These are phyloP conservation scores for Tuberolachnus salignus DNA, from an alignment of 2,888 invertebrate species.

Conservation along the genomic window DNA sequence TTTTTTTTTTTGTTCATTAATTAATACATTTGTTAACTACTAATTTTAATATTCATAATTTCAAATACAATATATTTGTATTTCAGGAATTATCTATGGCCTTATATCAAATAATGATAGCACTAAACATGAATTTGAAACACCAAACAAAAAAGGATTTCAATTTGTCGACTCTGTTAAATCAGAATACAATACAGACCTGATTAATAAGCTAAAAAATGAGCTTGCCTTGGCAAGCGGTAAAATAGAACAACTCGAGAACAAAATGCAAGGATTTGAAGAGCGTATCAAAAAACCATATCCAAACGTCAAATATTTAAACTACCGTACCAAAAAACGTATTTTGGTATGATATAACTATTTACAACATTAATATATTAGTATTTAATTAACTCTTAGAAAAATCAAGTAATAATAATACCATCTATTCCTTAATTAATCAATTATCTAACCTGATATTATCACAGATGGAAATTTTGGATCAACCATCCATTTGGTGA, in stretches of 20 bases:
- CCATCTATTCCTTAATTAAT: no score
- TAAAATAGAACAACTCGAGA: conserved; percentile 73
- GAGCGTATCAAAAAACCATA: conserved; percentile 75
- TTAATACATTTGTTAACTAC: background rate
- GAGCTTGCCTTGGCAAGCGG: conserved; percentile 69
- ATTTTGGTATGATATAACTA: conserved; percentile 74
- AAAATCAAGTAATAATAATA: no score
- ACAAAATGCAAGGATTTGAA: conserved; percentile 75
- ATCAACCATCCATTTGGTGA: no score
- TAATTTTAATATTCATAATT: background rate
- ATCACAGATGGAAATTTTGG: no score
- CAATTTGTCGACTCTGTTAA: background rate
- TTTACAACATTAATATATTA: background rate
- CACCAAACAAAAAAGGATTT: conserved; percentile 1
- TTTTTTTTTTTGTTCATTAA: background rate
- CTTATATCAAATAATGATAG: conserved; percentile 10
- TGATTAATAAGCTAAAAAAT: conserved; percentile 32
- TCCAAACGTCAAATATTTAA: conserved; percentile 89
- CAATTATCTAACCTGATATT: no score
- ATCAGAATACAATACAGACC: background rate
- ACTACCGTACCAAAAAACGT: conserved; percentile 88
- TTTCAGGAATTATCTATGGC: conserved; percentile 40
- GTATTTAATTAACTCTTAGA: background rate
- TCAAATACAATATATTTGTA: background rate
- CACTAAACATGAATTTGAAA: conserved; percentile 13